Conservation (phyloP, 2,797 vertebrate species). For the Scleropages formosus region DNA sequence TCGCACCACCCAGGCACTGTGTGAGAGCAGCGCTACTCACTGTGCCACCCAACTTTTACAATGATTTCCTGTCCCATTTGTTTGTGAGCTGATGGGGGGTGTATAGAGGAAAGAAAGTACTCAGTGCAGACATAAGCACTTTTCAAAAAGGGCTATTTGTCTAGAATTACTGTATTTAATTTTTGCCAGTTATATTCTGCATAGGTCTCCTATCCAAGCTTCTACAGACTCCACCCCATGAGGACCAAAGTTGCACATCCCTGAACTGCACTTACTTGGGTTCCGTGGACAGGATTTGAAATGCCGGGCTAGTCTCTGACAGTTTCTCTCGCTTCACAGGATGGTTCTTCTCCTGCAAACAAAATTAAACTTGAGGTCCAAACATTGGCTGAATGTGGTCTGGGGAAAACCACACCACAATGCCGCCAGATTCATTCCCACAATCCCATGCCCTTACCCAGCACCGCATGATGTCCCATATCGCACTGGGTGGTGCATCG, state of each 20-base stretch:
- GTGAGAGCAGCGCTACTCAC: too few species aligned
- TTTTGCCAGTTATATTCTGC: too few species aligned
- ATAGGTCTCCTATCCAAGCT: too few species aligned
- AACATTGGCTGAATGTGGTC: too few species aligned
- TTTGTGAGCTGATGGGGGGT: too few species aligned
- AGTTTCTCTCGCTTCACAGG: slow-evolving; percentile 85
- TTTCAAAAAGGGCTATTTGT: too few species aligned
- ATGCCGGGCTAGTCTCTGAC: slow-evolving; percentile 75
- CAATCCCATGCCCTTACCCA: slow-evolving; percentile 70
- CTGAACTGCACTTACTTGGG: slow-evolving; percentile 64
- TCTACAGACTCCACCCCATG: neutral
- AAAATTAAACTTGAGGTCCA: neutral
- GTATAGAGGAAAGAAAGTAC: too few species aligned
- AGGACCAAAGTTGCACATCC: neutral
- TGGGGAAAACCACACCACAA: neutral
- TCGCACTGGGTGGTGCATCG: slow-evolving; percentile 66
- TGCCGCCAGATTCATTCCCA: neutral
- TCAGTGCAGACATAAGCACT: too few species aligned
- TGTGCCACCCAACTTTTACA: too few species aligned
- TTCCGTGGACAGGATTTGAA: slow-evolving; percentile 76
- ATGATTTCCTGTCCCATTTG: too few species aligned
- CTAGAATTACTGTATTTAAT: too few species aligned
- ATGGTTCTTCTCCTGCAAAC: slow-evolving; percentile 73
- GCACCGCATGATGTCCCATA: slow-evolving; percentile 93
- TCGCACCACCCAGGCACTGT: too few species aligned